Evolutionary conservation across 2,113 vertebrate genomes (phyloP), one percentile per base, ranked within the genome.

Genomic region (Geococcyx californianus): DNA sequence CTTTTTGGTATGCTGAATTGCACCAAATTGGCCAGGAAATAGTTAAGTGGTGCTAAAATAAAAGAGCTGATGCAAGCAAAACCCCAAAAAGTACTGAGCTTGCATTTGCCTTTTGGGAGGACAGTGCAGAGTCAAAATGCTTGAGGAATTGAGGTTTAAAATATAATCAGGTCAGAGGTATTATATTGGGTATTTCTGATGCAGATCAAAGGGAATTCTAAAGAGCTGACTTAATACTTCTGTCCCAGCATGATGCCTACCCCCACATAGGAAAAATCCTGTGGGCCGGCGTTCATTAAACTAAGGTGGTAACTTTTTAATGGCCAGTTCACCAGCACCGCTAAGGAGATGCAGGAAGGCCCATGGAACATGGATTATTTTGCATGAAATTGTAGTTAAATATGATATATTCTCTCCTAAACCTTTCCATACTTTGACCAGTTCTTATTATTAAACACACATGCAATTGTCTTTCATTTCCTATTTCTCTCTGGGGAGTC

Each of bases 131-230:
- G 24, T 49, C 72, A 52, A 89, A 86, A 83, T 42, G 18, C 44
- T 93, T 38, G 34, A 88, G 49, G 49, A 90, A 44, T 2, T 55
- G 40, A 80, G 29, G 13, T 77, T 95, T 94, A 84, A 93, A 92
- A 90, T 87, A 68, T 40, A 95, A 94, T 66, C 59, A 90, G 52
- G 63, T 52, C 58, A 63, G 58, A 89, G 55, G 58, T 85, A 70
- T 29, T 92, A 21, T 40, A 55, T 13, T 75, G 62, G 28, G 38
- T 87, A 54, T 82, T 90, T 88, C 56, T 77, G 34, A 11, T 72
- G 63, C 63, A 94, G 84, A 96, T 90, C 79, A 89, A 96, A 96
- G 64, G 38, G 54, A 93, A 85, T 75, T 80, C n/a, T 64, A 44
- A 94, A 82, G 52, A 92, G 40, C 44, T 73, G 64, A 70, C 67